phyloP scores from a whole-genome alignment of 2,888 invertebrate genomes.

The Sinodicranocentrus sp. region DNA sequence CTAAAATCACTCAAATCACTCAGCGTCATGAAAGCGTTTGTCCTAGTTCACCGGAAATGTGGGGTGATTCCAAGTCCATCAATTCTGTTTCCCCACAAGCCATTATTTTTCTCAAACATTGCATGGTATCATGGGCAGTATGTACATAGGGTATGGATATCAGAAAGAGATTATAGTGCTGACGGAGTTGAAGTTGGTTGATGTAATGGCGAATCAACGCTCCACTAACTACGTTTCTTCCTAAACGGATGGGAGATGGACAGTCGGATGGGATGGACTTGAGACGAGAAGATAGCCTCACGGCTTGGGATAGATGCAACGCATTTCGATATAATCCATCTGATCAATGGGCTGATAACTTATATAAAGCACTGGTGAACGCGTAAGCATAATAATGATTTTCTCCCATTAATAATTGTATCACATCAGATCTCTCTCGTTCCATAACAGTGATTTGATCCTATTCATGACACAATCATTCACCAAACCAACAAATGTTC shows the following conservation, averaged over 20 bases:
- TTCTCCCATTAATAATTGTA: slow-evolving; percentile 40
- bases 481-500: no score
- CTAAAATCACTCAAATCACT: slow-evolving; percentile 66
- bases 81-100: slow-evolving; percentile 64
- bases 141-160: no score
- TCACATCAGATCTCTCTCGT: slow-evolving; percentile 15
- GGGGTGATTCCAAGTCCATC: slow-evolving; percentile 76
- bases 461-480: no score
- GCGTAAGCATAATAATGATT: slow-evolving; percentile 4
- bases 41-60: slow-evolving; percentile 75
- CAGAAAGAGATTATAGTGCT: no score
- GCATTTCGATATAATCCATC: not conserved
- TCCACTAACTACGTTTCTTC: slow-evolving; percentile 44
- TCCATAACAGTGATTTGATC: slow-evolving; percentile 41
- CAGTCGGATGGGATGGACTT: slow-evolving; percentile 64
- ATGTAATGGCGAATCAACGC: slow-evolving; percentile 38
- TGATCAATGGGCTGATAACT: slow-evolving; percentile 24
- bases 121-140: not conserved
- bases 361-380: not conserved
- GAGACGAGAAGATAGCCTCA: not conserved
- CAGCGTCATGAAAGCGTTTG: slow-evolving; percentile 72
- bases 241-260: slow-evolving; percentile 64
- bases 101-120: slow-evolving; percentile 7
- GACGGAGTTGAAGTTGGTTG: slow-evolving; percentile 42
- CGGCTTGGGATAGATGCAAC: not conserved